Evolutionary conservation across 35 echinoderm and acorn worm species (phyloP).

Genomic region (Ophiothrix spiculata): DNA sequence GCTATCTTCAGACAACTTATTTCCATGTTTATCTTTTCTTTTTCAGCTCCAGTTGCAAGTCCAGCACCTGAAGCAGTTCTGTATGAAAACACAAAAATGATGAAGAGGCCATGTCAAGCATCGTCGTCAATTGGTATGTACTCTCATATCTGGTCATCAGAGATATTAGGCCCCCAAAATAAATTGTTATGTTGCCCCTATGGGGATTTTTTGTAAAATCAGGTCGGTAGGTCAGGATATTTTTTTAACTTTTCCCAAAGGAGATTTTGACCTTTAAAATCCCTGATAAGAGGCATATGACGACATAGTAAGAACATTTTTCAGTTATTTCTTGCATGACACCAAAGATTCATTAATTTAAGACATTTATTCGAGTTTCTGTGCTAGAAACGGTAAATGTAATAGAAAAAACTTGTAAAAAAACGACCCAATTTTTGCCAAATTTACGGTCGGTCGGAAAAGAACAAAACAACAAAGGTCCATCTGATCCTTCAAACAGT

Average conservation of each 20-base stretch:
- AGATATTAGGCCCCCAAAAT: neutral
- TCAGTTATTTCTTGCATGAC: too few species aligned
- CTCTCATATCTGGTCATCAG: neutral
- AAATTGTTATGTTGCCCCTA: neutral
- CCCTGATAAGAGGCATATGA: neutral
- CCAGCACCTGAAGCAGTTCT: neutral
- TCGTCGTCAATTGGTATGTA: neutral
- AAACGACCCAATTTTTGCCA: neutral
- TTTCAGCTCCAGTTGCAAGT: too few species aligned
- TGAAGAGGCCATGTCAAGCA: neutral
- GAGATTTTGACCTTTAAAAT: neutral
- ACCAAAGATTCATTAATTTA: too few species aligned
- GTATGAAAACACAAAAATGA: slow-evolving; percentile 6
- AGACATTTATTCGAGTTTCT: too few species aligned
- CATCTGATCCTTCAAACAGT: neutral
- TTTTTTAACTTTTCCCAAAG: neutral
- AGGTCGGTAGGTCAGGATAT: neutral
- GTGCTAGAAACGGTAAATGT: neutral
- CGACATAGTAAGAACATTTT: too few species aligned
- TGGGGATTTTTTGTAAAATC: neutral
- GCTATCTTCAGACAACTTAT: neutral
- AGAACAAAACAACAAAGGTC: neutral
- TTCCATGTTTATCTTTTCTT: neutral
- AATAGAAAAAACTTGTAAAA: neutral
- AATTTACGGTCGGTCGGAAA: neutral